phyloP scores from a whole-genome alignment of 1,140 invertebrate genomes.

The Cydia splendana region DNA sequence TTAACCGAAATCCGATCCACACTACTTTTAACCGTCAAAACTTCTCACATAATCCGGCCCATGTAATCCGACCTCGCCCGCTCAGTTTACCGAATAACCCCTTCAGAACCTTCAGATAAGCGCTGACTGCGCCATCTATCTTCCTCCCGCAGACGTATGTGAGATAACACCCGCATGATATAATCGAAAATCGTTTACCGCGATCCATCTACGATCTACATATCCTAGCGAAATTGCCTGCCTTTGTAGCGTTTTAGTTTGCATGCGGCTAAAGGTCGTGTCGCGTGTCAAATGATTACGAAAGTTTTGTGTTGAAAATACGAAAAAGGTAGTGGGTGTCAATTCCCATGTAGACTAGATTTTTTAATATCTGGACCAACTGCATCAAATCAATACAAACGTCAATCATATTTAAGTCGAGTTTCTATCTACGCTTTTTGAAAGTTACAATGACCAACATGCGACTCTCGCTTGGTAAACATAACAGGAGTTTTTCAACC shows the following conservation, averaged over 20 bases:
- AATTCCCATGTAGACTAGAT: too few relatives aligned
- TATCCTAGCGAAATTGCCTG: slow-evolving; percentile 29
- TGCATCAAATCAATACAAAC: too few relatives aligned
- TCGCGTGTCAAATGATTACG: too few relatives aligned
- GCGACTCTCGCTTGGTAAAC: too few relatives aligned
- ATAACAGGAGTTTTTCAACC: too few relatives aligned
- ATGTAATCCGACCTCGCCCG: slow-evolving; percentile 1
- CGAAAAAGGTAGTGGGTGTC: too few relatives aligned
- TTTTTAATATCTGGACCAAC: too few relatives aligned
- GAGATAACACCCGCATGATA: slow-evolving; percentile 49
- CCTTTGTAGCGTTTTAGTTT: slow-evolving; percentile 26
- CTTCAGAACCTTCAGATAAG: slow-evolving; percentile 42
- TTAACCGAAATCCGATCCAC: not conserved
- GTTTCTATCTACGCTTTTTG: too few relatives aligned
- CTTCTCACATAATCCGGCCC: not conserved
- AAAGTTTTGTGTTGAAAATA: too few relatives aligned
- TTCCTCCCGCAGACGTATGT: slow-evolving; percentile 49
- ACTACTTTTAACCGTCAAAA: slow-evolving; percentile 7
- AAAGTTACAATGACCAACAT: too few relatives aligned
- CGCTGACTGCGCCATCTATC: slow-evolving; percentile 48
- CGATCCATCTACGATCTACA: slow-evolving; percentile 27
- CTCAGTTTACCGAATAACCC: slow-evolving; percentile 26
- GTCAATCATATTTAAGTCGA: too few relatives aligned
- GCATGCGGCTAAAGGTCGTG: not conserved
- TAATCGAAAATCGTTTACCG: slow-evolving; percentile 54